These are phyloP conservation scores for Stratiolaelaps scimitus DNA, from an alignment of 1,140 invertebrate genomes.

Conservation along the genomic window DNA sequence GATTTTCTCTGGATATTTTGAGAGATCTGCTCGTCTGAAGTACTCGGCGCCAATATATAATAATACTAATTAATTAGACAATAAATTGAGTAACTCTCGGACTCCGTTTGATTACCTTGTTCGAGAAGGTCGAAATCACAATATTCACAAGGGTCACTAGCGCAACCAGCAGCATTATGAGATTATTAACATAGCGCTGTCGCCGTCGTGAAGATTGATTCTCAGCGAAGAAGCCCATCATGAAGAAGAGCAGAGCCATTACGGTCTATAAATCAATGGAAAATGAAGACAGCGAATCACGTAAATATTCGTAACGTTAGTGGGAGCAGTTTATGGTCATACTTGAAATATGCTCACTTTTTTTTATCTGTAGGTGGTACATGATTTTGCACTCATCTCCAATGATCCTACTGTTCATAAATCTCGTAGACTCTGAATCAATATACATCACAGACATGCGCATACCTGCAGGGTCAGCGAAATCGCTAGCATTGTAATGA, in stretches of 20 bases:
- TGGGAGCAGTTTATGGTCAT: no score
- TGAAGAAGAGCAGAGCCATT: conserved; percentile 54
- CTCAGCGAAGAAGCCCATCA: conserved; percentile 58
- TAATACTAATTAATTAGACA: no score
- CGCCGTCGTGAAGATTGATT: conserved; percentile 55
- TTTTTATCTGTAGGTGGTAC: no score
- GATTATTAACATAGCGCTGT: conserved; percentile 55
- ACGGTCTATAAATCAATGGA: conserved; percentile 41
- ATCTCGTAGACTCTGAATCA: conserved; percentile 33
- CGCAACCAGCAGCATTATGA: conserved; percentile 56
- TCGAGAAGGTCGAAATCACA: conserved; percentile 56
- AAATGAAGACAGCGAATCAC: no score
- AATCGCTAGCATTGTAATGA: conserved; percentile 30
- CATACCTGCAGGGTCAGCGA: conserved; percentile 32
- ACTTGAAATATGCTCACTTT: no score
- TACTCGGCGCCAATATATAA: background rate
- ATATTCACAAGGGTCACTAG: conserved; percentile 61
- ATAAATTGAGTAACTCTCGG: no score
- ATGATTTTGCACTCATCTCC: no score
- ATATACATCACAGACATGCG: conserved; percentile 29
- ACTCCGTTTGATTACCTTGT: background rate
- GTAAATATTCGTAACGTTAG: no score
- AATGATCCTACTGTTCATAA: no score
- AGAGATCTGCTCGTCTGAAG: background rate
- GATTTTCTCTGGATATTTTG: background rate